Percentiles rank a stretch among this genome's conserved stretches.
phyloP scores from a whole-genome alignment of 2,888 invertebrate species.

The Yponomeuta sedellus region DNA sequence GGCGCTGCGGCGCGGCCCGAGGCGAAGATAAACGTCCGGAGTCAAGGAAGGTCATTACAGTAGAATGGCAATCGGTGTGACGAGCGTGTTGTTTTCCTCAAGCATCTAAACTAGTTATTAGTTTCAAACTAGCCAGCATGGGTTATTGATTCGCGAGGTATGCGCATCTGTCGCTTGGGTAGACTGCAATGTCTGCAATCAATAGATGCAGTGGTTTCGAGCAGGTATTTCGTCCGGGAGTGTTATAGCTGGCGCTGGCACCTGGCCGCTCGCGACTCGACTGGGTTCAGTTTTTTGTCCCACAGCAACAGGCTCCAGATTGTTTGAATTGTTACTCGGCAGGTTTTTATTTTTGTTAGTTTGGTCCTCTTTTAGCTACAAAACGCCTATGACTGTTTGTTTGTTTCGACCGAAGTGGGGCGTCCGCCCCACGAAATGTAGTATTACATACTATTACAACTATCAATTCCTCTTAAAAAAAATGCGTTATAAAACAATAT shows the following conservation, averaged over 20 bases:
- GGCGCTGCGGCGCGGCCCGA: slow-evolving; percentile 24
- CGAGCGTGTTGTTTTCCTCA: slow-evolving; percentile 32
- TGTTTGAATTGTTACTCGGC: slow-evolving; percentile 44
- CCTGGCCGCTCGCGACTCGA: slow-evolving; percentile 31
- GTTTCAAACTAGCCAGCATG: neutral
- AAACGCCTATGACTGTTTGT: neutral
- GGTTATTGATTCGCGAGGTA: slow-evolving; percentile 4
- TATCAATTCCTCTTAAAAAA: too few relatives aligned
- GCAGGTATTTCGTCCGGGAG: neutral
- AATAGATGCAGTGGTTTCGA: neutral
- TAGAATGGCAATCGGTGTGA: slow-evolving; percentile 48
- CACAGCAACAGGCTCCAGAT: slow-evolving; percentile 30
- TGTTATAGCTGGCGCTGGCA: slow-evolving; percentile 42
- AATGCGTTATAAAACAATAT: neutral
- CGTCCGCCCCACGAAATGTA: too few relatives aligned
- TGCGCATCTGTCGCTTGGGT: slow-evolving; percentile 1
- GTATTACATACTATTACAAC: too few relatives aligned
- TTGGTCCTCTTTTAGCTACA: slow-evolving; percentile 22
- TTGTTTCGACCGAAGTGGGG: neutral
- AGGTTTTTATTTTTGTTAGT: slow-evolving; percentile 30
- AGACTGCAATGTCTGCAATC: slow-evolving; percentile 3
- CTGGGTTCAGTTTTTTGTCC: slow-evolving; percentile 37
- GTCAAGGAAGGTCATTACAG: slow-evolving; percentile 56
- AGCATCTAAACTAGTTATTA: slow-evolving; percentile 15
- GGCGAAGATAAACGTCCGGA: slow-evolving; percentile 41